Evolutionary conservation across 2,797 vertebrate genomes (phyloP).

Genomic region (Ptychobarbus kaznakovi): DNA sequence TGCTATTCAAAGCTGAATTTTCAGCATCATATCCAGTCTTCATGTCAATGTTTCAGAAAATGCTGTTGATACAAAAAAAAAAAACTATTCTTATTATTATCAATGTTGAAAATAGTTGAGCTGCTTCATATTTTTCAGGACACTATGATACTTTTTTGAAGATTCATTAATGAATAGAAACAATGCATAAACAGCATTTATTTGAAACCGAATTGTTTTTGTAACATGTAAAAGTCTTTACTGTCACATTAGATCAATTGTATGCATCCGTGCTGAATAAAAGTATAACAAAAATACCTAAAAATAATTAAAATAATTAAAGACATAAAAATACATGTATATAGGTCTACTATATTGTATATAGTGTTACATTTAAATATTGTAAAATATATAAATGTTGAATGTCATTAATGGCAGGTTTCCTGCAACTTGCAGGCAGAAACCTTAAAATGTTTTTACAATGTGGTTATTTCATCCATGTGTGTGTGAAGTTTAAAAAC

Average conservation of each 20-base stretch:
- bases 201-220: no score
- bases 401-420: background rate
- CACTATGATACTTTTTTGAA: background rate
- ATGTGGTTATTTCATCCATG: background rate
- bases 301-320: no score
- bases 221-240: no score
- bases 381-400: no score
- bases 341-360: no score
- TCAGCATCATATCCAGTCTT: background rate
- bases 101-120: background rate
- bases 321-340: no score
- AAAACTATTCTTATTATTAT: background rate
- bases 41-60: background rate
- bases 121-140: background rate
- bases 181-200: no score
- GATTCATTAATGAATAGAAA: background rate
- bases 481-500: background rate
- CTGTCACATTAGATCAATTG: background rate
- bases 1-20: background rate
- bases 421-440: background rate
- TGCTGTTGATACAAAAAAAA: background rate
- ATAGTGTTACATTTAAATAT: no score
- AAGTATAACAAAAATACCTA: no score
- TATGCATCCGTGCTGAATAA: no score
- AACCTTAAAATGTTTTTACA: background rate